Conservation (phyloP, 2,113 vertebrate genomes). For the Nycticorax nycticorax region DNA sequence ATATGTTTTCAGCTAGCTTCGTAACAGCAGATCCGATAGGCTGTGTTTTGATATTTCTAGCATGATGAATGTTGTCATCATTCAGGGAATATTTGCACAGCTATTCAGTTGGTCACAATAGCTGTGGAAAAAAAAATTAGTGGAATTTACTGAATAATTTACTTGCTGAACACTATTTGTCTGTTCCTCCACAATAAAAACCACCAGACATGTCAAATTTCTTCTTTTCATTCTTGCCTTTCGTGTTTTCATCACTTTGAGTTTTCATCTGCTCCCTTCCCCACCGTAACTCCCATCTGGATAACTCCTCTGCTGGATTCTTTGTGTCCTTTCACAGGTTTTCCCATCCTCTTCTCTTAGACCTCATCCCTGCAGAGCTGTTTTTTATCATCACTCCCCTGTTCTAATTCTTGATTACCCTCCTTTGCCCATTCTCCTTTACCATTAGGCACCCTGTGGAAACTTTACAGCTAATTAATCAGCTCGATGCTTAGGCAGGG, state of each 20-base stretch:
- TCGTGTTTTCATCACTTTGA: neutral
- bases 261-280: neutral
- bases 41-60: neutral
- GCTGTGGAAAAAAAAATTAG: constrained; percentile 9
- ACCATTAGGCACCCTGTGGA: neutral
- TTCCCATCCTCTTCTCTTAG: neutral
- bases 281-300: neutral
- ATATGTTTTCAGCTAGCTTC: neutral
- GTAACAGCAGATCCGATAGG: neutral
- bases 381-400: neutral
- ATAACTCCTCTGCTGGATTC: neutral
- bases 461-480: neutral
- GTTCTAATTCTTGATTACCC: neutral
- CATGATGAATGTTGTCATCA: constrained; percentile 40
- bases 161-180: constrained; percentile 25
- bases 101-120: constrained; percentile 47
- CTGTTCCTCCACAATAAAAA: neutral
- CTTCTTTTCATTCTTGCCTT: neutral
- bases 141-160: constrained; percentile 36
- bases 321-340: neutral
- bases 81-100: constrained; percentile 36
- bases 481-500: neutral
- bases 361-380: neutral
- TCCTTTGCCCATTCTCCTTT: neutral
- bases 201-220: neutral